A percentile compares a stretch with the other conserved stretches of the same genome.
phyloP scores from a whole-genome alignment of 2,888 invertebrate species.

The Coleophora flavipennella region DNA sequence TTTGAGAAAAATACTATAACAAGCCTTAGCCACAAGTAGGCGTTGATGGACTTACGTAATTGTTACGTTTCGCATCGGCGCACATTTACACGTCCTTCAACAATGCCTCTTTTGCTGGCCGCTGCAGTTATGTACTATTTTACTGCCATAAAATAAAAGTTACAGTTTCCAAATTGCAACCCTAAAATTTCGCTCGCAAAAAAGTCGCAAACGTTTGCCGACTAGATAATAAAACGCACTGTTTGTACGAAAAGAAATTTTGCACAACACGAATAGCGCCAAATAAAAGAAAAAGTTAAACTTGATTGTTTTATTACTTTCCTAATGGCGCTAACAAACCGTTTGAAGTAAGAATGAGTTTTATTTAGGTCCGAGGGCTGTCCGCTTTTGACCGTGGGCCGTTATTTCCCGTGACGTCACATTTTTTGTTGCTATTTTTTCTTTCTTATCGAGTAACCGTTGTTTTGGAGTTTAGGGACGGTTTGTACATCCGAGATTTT shows the following conservation, averaged over 20 bases:
- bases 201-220: too few relatives aligned
- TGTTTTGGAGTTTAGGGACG: too few relatives aligned
- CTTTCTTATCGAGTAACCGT: too few relatives aligned
- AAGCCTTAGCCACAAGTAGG: too few relatives aligned
- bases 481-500: too few relatives aligned
- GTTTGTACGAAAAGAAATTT: constrained; percentile 59
- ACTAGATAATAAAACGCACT: too few relatives aligned
- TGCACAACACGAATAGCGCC: constrained; percentile 46
- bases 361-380: constrained; percentile 20
- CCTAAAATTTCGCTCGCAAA: constrained; percentile 25
- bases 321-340: constrained; percentile 22
- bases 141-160: neutral
- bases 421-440: constrained; percentile 11
- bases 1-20: too few relatives aligned
- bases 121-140: neutral
- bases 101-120: too few relatives aligned
- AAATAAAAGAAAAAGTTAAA: constrained; percentile 11
- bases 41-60: too few relatives aligned
- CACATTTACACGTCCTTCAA: too few relatives aligned
- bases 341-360: constrained; percentile 15
- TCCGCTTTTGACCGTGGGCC: constrained; percentile 20
- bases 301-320: constrained; percentile 28
- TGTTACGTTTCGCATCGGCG: too few relatives aligned
- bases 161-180: constrained; percentile 23
- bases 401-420: constrained; percentile 41